Evolutionary conservation across 2,888 invertebrate species (phyloP), one percentile per base, ranked within the genome.

Genomic region (Tipula unca): DNA sequence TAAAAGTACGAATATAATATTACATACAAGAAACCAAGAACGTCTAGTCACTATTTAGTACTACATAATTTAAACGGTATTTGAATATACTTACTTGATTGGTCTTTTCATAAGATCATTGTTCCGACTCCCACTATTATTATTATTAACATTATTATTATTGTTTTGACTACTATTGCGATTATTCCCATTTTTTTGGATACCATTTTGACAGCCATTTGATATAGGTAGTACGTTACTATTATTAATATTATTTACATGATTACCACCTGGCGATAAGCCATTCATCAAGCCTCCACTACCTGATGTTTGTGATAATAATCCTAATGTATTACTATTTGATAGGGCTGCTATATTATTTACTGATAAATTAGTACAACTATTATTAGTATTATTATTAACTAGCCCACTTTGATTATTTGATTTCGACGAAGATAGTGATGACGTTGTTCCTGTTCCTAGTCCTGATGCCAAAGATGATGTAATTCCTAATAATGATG

Each of bases 21-120:
- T 25, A 32, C 32, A n/a, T 39, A 14, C 1, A 82, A 29, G 17
- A 20, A 29, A 82, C 25, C 14, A 82, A 29, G 8, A 29, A 83
- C n/a, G n/a, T 35, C 29, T 83, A 32, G 48, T n/a, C 39, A 6
- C 35, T 35, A 39, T 17, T 48, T 32, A 29, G 13, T 82, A 39
- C 39, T 5, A 39, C 13, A 39, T 13, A 48, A n/a, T n/a, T n/a
- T n/a, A n/a, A n/a, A n/a, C n/a, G n/a, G n/a, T n/a, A 86, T 39
- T 84, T 48, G 85, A 5, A 39, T 84, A 20, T 88, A 91, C 92
- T 91, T 90, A 95, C 95, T 94, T 95, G 88, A 95, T 92, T 88
- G 95, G 94, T 90, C 95, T 93, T 90, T 93, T 94, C 90, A 94
- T 93, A 89, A 96, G 93, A 90, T 96, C 95, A 88, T 94, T 92